These are phyloP conservation scores for Oreochromis tanganicae DNA, from an alignment of 2,113 vertebrate species.

Conservation along the genomic window DNA sequence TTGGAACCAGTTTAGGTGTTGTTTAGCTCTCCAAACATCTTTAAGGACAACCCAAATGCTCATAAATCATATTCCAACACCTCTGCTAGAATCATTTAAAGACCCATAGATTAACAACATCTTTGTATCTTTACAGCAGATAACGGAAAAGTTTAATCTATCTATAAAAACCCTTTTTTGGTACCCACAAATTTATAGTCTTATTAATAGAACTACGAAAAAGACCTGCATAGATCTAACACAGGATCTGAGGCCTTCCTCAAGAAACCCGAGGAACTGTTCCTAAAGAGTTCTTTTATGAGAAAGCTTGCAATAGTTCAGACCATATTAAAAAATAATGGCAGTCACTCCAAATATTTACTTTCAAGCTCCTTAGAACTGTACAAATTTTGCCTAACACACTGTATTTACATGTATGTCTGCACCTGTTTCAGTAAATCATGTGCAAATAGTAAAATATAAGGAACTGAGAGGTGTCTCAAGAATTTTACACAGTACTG, in stretches of 20 bases:
- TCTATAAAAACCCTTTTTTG: background rate
- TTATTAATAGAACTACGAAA: background rate
- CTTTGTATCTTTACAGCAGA: background rate
- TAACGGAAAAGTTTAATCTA: background rate
- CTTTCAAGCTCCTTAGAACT: rapidly evolving
- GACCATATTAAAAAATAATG: background rate
- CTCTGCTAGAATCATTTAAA: background rate
- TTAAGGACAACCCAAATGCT: background rate
- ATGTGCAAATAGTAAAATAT: background rate
- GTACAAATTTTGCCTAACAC: background rate
- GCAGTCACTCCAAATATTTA: background rate
- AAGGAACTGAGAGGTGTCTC: background rate
- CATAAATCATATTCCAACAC: background rate
- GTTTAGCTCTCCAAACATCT: background rate
- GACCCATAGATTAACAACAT: background rate
- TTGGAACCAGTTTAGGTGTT: background rate
- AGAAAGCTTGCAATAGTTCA: background rate
- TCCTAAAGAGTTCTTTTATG: rapidly evolving
- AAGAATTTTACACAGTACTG: background rate
- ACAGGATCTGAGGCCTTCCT: background rate
- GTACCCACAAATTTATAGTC: background rate
- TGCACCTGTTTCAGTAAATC: background rate
- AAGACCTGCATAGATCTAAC: background rate
- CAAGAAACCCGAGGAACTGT: background rate
- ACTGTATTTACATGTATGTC: background rate